Base-by-base conservation (phyloP, 2,888 invertebrate genomes). In the Strigamia crassipes region DNA sequence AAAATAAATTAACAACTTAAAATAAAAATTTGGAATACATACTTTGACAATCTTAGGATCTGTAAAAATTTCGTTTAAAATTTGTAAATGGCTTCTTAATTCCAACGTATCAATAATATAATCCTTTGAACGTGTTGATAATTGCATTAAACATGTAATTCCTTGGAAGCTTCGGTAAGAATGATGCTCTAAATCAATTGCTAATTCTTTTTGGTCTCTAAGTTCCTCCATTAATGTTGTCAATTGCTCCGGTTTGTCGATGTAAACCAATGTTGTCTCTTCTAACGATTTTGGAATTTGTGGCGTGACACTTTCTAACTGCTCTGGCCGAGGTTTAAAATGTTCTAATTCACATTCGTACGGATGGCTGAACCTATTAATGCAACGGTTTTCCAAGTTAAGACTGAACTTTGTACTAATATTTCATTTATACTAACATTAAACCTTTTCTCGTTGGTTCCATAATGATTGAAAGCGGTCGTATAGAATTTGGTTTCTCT, bases 81-180 rank as follows among this genome's bases (percentile, higher is more conserved):
- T 87, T 85, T 94, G 91, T 82, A 99, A 89, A 66, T 96, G 92
- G 79, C 94, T 92, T 81, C 99, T 90, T n/a, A 98, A 88, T 0
- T 91, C 90, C 6, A 99, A 88, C 0, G 97, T 92, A 87, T 99
- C 99, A 15, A 99, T 90, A 0, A 99, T 90, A 87, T 94, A 99
- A 89, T 99, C 99, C 1, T 90, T 89, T 18, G 90, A 89, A 80
- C 90, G 87, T 0, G 97, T 90, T 0, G 97, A 96, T 85, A 99
- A 94, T 90, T 99, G 99, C 88, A 99, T 92, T 1, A 99, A 90
- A 87, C 99, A 99, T 0, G 98, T 96, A 82, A 99, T 92, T 0
- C 99, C 99, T 90, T 94, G 94, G 87, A 94, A 99, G 0, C 94
- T 93, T 83, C 98, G 91, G 86, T 96, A 97, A 0, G 94, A 93